These are phyloP conservation scores for Tauraco erythrolophus DNA, from an alignment of 2,113 vertebrate genomes.

Conservation along the genomic window DNA sequence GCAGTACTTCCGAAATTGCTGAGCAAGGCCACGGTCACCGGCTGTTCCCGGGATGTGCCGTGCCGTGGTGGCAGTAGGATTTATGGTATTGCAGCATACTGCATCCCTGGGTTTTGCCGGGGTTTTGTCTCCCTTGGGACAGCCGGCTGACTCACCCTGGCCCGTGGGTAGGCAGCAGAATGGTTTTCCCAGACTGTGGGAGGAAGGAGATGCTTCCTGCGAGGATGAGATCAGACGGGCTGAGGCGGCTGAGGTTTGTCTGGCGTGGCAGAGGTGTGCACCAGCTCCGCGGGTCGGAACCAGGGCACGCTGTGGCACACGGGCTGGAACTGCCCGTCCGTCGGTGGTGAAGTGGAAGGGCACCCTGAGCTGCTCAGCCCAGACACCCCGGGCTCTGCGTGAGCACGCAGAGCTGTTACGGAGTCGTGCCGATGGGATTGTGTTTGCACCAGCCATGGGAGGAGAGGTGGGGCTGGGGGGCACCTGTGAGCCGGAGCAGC, in stretches of 20 bases:
- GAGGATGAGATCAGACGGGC: not conserved
- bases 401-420: not conserved
- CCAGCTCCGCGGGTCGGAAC: not conserved
- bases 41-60: accelerated
- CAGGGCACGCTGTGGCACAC: not conserved
- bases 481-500: not conserved
- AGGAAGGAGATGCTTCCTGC: not conserved
- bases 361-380: not conserved
- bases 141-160: not conserved
- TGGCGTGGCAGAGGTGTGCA: not conserved
- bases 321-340: not conserved
- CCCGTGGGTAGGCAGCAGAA: not conserved
- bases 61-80: too few relatives aligned
- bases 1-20: not conserved
- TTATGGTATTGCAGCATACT: not conserved
- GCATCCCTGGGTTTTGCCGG: not conserved
- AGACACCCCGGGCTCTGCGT: not conserved
- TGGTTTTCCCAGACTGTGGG: not conserved
- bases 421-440: not conserved
- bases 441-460: not conserved
- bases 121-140: not conserved
- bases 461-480: not conserved
- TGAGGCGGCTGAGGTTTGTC: not conserved
- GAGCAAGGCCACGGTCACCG: not conserved
- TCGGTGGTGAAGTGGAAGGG: not conserved